Base-by-base conservation (phyloP, 2,113 vertebrate species). In the Oophaga pumilio region DNA sequence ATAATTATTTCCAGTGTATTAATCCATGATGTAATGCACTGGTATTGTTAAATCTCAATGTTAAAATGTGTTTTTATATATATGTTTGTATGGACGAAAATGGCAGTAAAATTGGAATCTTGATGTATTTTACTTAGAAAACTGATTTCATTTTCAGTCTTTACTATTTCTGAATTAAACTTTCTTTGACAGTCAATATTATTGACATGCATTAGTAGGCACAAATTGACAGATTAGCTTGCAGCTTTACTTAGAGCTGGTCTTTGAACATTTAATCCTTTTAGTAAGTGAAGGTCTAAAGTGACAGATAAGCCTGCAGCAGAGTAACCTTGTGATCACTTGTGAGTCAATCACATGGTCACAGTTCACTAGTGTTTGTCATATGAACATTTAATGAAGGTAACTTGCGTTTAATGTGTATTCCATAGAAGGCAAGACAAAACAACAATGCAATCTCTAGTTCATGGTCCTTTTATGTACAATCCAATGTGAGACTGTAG, bases 101-200 rank as follows among this genome's bases (percentile, higher is more conserved):
- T 18, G 17, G 1, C 28, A 33, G 20, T 52, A 24, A 77, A 77
- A 53, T 77, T 53, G 49, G 26, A 71, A 74, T 74, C 71, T 74
- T 26, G 13, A 10, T 78, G 22, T 28, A 18, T 79, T 56, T 79
- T 15, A 26, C 28, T 53, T 53, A 77, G 50, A 56, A 77, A 76
- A 22, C 43, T 50, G 49, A 24, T 56, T n/a, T 77, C 57, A 79
- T 59, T 79, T 79, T 56, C 53, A 26, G 11, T 57, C 53, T 57
- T 28, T 79, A 5, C 26, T 88, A 90, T 2, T 0, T 92, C 87
- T 82, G 33, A 82, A 82, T 49, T 3, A 64, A 82, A n/a, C 79
- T 24, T 33, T 64, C 17, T 50, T 68, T n/a, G n/a, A 22, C 60
- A 68, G 59, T 24, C 73, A 89, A 90, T 91, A 89, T 91, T 90